Evolutionary conservation across 92 coral and sea anemone species (phyloP).

Genomic region (Bergia puertoricense): DNA sequence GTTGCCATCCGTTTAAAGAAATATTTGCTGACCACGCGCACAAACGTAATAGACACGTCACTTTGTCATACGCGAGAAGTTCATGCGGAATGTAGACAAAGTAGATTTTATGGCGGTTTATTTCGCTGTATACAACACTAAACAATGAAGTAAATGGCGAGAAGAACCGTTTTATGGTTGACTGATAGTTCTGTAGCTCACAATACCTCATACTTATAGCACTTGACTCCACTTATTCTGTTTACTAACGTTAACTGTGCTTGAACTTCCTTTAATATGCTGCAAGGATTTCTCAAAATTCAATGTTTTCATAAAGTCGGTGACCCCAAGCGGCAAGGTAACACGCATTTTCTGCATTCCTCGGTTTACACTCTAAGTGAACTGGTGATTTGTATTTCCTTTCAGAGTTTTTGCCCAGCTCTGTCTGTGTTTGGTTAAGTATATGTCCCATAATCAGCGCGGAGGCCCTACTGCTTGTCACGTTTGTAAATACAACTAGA

Average conservation of each 20-base stretch:
- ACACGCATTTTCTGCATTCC: constrained; percentile 14
- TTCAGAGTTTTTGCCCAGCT: background rate
- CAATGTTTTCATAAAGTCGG: background rate
- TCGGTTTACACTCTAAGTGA: constrained; percentile 24
- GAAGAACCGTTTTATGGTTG: too few relatives aligned
- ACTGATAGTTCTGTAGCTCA: too few relatives aligned
- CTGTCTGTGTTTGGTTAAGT: background rate
- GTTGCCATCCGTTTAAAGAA: too few relatives aligned
- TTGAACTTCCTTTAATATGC: background rate
- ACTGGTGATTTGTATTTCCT: constrained; percentile 20
- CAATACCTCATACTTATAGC: too few relatives aligned
- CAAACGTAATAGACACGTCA: too few relatives aligned
- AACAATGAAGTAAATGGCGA: too few relatives aligned
- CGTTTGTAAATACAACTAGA: background rate
- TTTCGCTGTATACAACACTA: too few relatives aligned
- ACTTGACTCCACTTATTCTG: background rate
- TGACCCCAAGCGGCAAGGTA: constrained; percentile 8
- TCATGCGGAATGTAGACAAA: too few relatives aligned
- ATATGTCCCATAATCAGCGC: background rate
- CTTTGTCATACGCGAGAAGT: too few relatives aligned
- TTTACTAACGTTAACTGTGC: background rate
- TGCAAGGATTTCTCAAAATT: background rate
- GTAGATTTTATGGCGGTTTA: too few relatives aligned
- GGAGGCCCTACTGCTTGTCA: too few relatives aligned
- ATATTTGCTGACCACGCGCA: too few relatives aligned